These are phyloP conservation scores for Allacma fusca DNA, from an alignment of 2,888 invertebrate species.

Conservation along the genomic window DNA sequence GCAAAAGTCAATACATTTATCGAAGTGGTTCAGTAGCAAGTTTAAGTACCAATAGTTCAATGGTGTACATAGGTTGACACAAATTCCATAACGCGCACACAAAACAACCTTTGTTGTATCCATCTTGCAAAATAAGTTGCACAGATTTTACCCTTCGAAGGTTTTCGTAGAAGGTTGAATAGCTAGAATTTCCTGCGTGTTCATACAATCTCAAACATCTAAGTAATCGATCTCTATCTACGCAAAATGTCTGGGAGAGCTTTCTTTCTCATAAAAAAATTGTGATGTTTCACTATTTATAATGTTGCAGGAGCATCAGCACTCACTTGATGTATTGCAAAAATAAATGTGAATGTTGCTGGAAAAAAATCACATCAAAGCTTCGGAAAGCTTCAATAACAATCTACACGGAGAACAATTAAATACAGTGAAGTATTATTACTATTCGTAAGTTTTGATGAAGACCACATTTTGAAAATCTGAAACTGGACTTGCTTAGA, in stretches of 20 bases:
- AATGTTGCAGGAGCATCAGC: not conserved
- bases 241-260: not conserved
- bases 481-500: constrained; percentile 13
- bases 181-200: not conserved
- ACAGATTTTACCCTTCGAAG: not conserved
- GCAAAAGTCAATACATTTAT: not conserved
- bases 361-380: not conserved
- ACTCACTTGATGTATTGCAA: not conserved
- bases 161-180: not conserved
- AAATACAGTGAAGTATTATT: not conserved
- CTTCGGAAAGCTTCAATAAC: not conserved
- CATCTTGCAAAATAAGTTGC: not conserved
- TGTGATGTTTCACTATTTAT: not conserved
- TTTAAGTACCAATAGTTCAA: constrained; percentile 9
- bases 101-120: not conserved
- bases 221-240: not conserved
- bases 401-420: not conserved
- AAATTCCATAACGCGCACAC: not conserved
- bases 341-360: not conserved
- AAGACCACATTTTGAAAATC: not conserved
- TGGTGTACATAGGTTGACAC: not conserved
- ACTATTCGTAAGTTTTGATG: not conserved
- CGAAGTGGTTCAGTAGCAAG: not conserved
- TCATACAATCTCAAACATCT: constrained; percentile 24
- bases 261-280: not conserved